Evolutionary conservation across 2,113 vertebrate species (phyloP), one percentile per base, ranked within the genome.

Genomic region (Oostethus manadensis): DNA sequence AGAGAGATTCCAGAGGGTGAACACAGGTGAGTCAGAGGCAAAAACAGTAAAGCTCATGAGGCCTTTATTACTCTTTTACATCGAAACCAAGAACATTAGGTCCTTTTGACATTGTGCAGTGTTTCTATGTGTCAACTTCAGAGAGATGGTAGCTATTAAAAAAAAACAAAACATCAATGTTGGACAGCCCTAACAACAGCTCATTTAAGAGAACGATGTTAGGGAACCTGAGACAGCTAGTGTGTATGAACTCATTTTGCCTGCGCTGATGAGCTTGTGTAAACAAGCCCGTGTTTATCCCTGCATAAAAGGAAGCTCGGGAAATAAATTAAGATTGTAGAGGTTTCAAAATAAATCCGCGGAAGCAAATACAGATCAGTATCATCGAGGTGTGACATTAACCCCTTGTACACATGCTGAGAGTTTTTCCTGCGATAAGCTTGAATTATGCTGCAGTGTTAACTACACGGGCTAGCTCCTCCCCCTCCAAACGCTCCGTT

Each of bases 1-100:
- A 54, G 63, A 74, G 62, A 80, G 72, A 70, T 60, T 56, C 10
- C 7, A 43, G 48, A 66, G 68, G 62, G 63, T 21, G 46, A 53
- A 48, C 56, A 53, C 9, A 42, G 69, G 63, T 17, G 23, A 56
- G 70, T 14, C 60, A 55, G 59, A 49, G 33, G 59, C 3, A 33
- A 60, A 74, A 2, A 29, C n/a, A 40, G 51, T 55, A 29, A n/a
- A 35, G 66, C 58, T 50, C 51, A 29, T 17, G 18, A 45, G 38
- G 58, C 5, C 13, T 42, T 42, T 46, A 22, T 50, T 23, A 50
- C 2, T 9, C 48, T 53, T 53, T 53, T 29, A 33, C 17, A 23
- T 33, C 10, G 5, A 14, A 26, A 26, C 10, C 6, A 9, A 2
- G 7, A 48, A 26, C 49, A 51, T 51, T 46, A 46, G 16, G 16